Conservation (phyloP, 2,113 vertebrate species). For the Eolophus roseicapilla region DNA sequence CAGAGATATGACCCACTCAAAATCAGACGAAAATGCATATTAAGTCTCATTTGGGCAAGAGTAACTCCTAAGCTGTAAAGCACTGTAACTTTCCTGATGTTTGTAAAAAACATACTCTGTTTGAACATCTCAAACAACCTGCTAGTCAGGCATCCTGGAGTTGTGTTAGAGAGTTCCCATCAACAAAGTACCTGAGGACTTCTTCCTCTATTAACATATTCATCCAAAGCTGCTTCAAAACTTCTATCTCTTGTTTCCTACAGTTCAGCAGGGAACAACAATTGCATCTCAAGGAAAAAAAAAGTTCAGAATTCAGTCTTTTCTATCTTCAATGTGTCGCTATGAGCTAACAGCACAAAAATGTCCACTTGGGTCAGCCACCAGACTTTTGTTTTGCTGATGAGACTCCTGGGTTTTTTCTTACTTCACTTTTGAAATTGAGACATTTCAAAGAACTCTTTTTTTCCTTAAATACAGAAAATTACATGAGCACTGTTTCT, state of each 20-base stretch:
- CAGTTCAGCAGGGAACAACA: neutral
- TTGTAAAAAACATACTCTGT: neutral
- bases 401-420: neutral
- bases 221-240: neutral
- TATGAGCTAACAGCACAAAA: neutral
- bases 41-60: neutral
- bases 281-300: neutral
- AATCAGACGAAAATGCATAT: neutral
- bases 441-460: neutral
- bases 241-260: neutral
- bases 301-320: neutral
- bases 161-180: neutral
- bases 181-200: neutral
- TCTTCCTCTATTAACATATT: neutral
- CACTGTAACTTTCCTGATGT: neutral
- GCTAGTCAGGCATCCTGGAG: neutral
- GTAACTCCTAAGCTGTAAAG: neutral
- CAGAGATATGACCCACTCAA: neutral
- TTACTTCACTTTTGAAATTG: conserved; percentile 1
- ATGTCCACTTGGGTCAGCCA: neutral
- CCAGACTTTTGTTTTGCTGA: neutral
- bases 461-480: neutral
- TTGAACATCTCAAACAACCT: neutral
- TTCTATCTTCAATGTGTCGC: neutral
- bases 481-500: neutral